These are phyloP conservation scores for Poecile atricapillus DNA, from an alignment of 2,113 vertebrate species.

Conservation along the genomic window DNA sequence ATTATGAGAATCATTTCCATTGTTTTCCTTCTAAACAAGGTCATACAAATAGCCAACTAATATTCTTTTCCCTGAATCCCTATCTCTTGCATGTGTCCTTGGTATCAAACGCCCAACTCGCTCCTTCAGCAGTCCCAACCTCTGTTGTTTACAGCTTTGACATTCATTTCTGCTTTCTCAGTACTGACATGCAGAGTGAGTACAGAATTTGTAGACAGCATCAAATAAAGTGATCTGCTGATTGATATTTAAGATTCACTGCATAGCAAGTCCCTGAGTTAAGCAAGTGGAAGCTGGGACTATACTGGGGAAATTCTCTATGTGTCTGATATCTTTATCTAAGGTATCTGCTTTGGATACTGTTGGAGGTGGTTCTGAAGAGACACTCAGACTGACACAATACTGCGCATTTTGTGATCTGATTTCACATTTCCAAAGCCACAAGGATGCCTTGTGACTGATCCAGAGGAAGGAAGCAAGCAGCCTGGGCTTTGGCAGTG, in stretches of 20 bases:
- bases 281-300: neutral
- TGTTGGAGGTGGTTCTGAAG: neutral
- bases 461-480: neutral
- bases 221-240: neutral
- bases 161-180: neutral
- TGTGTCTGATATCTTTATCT: neutral
- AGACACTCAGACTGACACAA: neutral
- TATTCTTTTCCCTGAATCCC: neutral
- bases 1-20: neutral
- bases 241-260: neutral
- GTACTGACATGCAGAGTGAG: neutral
- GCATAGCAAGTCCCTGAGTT: neutral
- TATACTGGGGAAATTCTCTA: neutral
- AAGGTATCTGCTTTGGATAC: neutral
- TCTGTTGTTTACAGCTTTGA: neutral
- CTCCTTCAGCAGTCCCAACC: neutral
- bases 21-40: neutral
- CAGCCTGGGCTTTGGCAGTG: neutral
- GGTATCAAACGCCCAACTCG: neutral
- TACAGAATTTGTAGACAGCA: neutral
- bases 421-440: neutral
- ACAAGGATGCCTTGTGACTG: rapidly evolving
- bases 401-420: neutral
- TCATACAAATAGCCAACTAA: neutral
- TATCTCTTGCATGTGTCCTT: neutral